Base-by-base conservation (phyloP, 1,140 invertebrate genomes). In the Chrysopa pallens region DNA sequence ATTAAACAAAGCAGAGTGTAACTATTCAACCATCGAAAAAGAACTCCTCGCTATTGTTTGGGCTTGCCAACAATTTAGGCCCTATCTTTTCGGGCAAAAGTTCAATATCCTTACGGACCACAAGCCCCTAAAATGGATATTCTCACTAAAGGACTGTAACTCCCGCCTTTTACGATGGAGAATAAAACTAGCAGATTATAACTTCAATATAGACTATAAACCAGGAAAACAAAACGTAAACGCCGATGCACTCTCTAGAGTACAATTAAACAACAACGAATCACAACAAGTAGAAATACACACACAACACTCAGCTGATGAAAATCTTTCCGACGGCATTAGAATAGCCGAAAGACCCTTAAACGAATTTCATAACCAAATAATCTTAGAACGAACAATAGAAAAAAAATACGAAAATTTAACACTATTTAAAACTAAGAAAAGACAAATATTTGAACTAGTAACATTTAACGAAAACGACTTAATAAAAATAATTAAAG, bases 21-120 rank as follows among this genome's bases (percentile, higher is more conserved):
- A 39, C 2, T 48, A 54, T 17, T 38, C 46, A 11, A 61, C 60
- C n/a, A 60, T 50, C 14, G 64, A 70, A 47, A 50, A 48, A n/a
- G 46, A 51, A 40, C 37, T 48, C 4, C 6, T 46, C 4, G 49
- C 45, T n/a, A 48, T 48, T 15, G 12, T 46, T 6, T 44, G 35
- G 12, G 47, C 29, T 8, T 29, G 36, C 8, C 38, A 27, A 14
- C 35, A 43, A 11, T 62, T 62, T 39, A 33, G 46, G 38, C 45
- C 49, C 14, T 69, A 57, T 48, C 39, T 68, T 6, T 52, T 51
- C 33, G 52, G 52, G 12, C 52, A 31, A 7, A 49, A 59, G 33
- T 65, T 69, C 44, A 55, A 33, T 2, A 48, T 65, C 2, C 38
- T 53, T 29, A 66, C 62, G 1, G 64, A 69, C 40, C 61, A 67